phyloP scores from a whole-genome alignment of 2,113 vertebrate genomes.

The Acrocephalus arundinaceus region DNA sequence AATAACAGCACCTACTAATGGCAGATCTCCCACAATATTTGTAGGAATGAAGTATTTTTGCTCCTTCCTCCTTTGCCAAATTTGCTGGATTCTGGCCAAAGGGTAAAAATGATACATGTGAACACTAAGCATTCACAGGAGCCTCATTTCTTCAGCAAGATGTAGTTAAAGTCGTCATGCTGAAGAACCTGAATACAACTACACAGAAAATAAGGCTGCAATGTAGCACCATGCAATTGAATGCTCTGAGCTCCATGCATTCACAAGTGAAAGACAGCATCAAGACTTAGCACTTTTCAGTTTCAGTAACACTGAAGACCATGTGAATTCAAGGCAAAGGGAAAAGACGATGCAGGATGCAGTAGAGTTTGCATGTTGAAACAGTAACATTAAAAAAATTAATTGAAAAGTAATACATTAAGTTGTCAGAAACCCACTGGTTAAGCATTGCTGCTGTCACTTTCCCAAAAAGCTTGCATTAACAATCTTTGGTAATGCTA shows the following conservation, averaged over 20 bases:
- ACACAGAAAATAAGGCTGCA: neutral
- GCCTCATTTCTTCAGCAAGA: neutral
- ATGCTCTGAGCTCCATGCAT: neutral
- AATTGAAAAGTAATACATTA: neutral
- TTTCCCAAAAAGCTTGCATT: neutral
- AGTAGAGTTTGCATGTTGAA: neutral
- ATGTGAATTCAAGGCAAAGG: neutral
- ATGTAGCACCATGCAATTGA: neutral
- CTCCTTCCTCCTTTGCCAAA: neutral
- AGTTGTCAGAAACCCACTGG: neutral
- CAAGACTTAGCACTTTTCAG: neutral
- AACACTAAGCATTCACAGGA: neutral
- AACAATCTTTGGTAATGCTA: neutral
- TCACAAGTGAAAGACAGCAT: neutral
- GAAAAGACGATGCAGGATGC: neutral
- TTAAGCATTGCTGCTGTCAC: neutral
- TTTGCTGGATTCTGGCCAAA: neutral
- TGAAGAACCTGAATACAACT: neutral
- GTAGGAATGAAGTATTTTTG: neutral
- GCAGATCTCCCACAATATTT: neutral
- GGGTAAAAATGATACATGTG: neutral
- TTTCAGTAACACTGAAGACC: neutral
- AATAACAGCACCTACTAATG: neutral
- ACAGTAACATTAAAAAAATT: neutral
- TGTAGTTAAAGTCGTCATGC: rapidly evolving